Conservation (phyloP, 2,888 invertebrate genomes). For the Brachypalpus laphriformis region DNA sequence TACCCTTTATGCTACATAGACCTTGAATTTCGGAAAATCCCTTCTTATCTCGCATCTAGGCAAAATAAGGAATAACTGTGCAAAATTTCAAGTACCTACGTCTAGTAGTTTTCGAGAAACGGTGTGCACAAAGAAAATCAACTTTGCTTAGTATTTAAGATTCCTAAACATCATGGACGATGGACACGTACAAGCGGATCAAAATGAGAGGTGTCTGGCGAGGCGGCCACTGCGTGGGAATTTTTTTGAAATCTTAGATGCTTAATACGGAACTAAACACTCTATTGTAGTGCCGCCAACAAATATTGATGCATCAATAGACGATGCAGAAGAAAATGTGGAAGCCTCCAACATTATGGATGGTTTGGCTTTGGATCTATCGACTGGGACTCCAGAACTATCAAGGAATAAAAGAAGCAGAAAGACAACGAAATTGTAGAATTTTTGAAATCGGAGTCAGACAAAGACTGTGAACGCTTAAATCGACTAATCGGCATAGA, state of each 20-base stretch:
- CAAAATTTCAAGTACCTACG: too few species aligned
- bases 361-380: background rate
- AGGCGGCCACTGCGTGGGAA: background rate
- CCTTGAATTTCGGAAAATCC: too few species aligned
- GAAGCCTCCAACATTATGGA: background rate
- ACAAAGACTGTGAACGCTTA: background rate
- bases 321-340: background rate
- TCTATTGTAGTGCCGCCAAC: background rate
- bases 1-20: too few species aligned
- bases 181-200: background rate
- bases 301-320: background rate
- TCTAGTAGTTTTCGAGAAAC: too few species aligned
- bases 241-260: background rate
- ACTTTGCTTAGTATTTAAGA: too few species aligned
- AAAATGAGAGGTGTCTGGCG: background rate
- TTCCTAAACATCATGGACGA: background rate
- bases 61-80: too few species aligned
- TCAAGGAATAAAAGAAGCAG: background rate
- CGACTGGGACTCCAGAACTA: background rate
- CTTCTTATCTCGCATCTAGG: too few species aligned
- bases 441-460: background rate
- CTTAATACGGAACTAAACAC: background rate
- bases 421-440: background rate
- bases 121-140: too few species aligned
- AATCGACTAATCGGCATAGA: background rate